Percentiles rank a stretch among this genome's conserved stretches.
Conservation (phyloP, 2,888 invertebrate genomes). For the Diaperis boleti region DNA sequence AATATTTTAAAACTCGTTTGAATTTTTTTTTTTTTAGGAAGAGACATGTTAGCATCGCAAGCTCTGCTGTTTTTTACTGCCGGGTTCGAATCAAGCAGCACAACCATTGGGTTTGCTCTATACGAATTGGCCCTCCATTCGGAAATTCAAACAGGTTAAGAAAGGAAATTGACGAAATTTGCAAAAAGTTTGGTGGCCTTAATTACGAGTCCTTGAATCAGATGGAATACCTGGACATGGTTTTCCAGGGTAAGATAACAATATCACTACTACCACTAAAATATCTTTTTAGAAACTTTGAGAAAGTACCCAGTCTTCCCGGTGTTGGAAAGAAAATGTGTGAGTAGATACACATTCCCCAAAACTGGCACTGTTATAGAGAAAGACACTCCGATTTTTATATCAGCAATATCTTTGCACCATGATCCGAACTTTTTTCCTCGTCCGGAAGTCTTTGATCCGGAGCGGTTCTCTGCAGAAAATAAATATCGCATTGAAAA, state of each 20-base stretch:
- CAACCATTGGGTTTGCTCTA: slow-evolving; percentile 61
- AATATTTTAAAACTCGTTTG: neutral
- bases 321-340: slow-evolving; percentile 52
- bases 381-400: slow-evolving; percentile 57
- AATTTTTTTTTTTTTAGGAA: slow-evolving; percentile 45
- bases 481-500: slow-evolving; percentile 51
- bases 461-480: slow-evolving; percentile 58
- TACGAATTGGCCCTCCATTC: slow-evolving; percentile 64
- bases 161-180: slow-evolving; percentile 62
- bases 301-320: slow-evolving; percentile 62
- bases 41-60: slow-evolving; percentile 59
- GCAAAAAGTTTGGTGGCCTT: slow-evolving; percentile 60
- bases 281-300: slow-evolving; percentile 58
- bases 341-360: slow-evolving; percentile 52
- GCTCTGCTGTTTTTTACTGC: slow-evolving; percentile 66
- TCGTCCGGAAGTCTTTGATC: slow-evolving; percentile 63
- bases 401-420: slow-evolving; percentile 61
- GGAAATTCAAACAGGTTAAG: slow-evolving; percentile 64
- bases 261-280: neutral
- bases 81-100: slow-evolving; percentile 67
- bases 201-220: slow-evolving; percentile 65
- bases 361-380: slow-evolving; percentile 51
- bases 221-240: slow-evolving; percentile 67
- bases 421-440: slow-evolving; percentile 61
- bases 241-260: slow-evolving; percentile 58